These are phyloP conservation scores for Protomyctophum bolini DNA, from an alignment of 2,113 vertebrate species.

Conservation along the genomic window DNA sequence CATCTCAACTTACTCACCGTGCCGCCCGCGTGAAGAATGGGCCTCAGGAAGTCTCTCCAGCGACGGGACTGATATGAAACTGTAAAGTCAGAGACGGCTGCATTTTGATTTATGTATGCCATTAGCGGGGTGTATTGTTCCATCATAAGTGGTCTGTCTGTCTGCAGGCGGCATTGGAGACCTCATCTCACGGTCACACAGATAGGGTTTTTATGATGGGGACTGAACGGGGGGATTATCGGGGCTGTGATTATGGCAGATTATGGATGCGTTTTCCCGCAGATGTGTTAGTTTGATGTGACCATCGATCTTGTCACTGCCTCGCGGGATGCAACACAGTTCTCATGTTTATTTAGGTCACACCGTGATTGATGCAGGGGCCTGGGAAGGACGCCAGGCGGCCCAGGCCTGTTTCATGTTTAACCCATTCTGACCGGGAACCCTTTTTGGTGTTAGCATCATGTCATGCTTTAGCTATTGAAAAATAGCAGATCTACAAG, in stretches of 20 bases:
- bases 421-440: slow-evolving; percentile 5
- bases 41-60: slow-evolving; percentile 65
- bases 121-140: slow-evolving; percentile 71
- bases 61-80: slow-evolving; percentile 57
- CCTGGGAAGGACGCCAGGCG: neutral
- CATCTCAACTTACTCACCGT: neutral
- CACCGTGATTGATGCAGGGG: slow-evolving; percentile 26
- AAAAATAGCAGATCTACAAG: too few species aligned
- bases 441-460: too few species aligned
- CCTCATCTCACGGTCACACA: slow-evolving; percentile 49
- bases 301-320: slow-evolving; percentile 19
- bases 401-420: slow-evolving; percentile 24
- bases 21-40: slow-evolving; percentile 28
- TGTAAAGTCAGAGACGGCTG: slow-evolving; percentile 52
- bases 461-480: too few species aligned
- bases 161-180: slow-evolving; percentile 56
- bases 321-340: neutral
- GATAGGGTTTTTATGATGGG: slow-evolving; percentile 63
- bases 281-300: slow-evolving; percentile 7
- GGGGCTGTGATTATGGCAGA: slow-evolving; percentile 60
- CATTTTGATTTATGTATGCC: slow-evolving; percentile 67
- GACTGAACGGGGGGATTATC: slow-evolving; percentile 59
- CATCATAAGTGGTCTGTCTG: slow-evolving; percentile 64
- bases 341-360: slow-evolving; percentile 38
- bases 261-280: slow-evolving; percentile 27